Base-by-base conservation (phyloP, 2,113 vertebrate species). In the Microcebus murinus region DNA sequence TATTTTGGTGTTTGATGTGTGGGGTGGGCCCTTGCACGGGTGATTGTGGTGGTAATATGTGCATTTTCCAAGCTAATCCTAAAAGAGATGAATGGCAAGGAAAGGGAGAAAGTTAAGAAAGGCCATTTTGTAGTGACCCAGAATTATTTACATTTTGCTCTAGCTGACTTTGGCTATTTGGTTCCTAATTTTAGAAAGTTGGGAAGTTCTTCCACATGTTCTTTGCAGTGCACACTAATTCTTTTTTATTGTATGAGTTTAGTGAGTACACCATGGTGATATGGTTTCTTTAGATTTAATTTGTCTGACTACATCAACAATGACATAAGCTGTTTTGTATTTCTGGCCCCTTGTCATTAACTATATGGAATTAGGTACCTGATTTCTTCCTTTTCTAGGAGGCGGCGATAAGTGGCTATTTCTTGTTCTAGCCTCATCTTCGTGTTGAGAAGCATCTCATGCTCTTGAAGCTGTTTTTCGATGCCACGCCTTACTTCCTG, bases 351-450 rank as follows among this genome's bases (percentile, higher is more conserved):
- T 85, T 39, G 52, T 48, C 39, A 52, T 25, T 42, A 57, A 71
- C 55, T 42, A 15, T 5, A 39, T 21, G 50, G 74, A 50, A 68
- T 80, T 0, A 50, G 61, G 97, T 98, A 99, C 99, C 99, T 99
- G 98, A 98, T 99, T 98, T 99, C 99, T 87, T 99, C 99, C 17
- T 98, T 98, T 76, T 99, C 99, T 61, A 99, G 98, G 63, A 99
- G 99, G 42, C 97, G 99, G 68, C 99, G 99, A 20, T 99, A 99
- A 0, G 99, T 99, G 4, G 99, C 95, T n/a, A 99, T 99, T 98
- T 99, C 99, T 74, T 99, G 98, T 97, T 99, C 99, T 97, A 99
- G 99, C 92, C 98, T 99, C 99, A 99, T 99, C 97, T 99, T 99
- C 0, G 99, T 99, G 98, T 99, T 99, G 97, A 99, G 99, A 74